phyloP scores from a whole-genome alignment of 1,140 invertebrate genomes.

The Brachionus paranguensis region DNA sequence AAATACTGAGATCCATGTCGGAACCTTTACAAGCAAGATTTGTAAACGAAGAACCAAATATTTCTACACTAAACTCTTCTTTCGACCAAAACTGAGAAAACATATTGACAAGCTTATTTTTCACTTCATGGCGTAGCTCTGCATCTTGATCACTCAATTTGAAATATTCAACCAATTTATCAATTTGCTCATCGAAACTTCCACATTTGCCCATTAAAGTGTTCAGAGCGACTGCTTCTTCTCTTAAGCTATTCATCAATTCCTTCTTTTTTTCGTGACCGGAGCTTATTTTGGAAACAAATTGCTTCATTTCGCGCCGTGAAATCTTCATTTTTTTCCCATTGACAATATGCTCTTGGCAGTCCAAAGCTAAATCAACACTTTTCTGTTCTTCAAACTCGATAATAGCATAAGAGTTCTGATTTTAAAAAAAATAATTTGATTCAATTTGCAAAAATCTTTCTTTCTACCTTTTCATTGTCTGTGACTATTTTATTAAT shows the following conservation, averaged over 20 bases:
- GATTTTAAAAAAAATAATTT: neutral
- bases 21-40: conserved; percentile 27
- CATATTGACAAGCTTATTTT: neutral
- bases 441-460: neutral
- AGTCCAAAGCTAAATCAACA: neutral
- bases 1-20: conserved; percentile 21
- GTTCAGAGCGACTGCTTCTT: neutral
- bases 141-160: neutral
- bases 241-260: neutral
- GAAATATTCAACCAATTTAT: neutral
- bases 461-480: neutral
- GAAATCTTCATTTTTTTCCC: conserved; percentile 6
- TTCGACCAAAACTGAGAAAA: neutral
- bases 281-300: conserved; percentile 6
- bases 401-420: conserved; percentile 31
- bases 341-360: neutral
- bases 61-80: neutral
- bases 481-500: conserved; percentile 24
- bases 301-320: conserved; percentile 2
- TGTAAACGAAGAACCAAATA: neutral
- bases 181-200: conserved; percentile 23
- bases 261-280: conserved; percentile 33
- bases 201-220: conserved; percentile 3
- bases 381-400: conserved; percentile 4
- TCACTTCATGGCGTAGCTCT: neutral